These are phyloP conservation scores for Streptopelia turtur DNA, from an alignment of 2,797 vertebrate species.

Conservation along the genomic window DNA sequence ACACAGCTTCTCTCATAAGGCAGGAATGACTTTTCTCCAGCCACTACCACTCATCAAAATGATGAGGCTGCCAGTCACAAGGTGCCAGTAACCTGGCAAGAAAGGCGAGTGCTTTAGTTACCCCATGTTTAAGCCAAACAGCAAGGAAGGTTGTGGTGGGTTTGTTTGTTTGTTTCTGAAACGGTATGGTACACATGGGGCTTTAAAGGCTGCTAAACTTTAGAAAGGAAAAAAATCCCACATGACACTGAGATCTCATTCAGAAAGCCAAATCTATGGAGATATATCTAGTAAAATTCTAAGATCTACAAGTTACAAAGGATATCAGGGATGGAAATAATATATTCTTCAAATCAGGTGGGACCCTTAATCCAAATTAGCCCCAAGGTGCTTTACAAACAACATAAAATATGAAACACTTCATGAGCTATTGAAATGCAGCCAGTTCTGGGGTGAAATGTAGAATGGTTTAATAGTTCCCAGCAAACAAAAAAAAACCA, in stretches of 20 bases:
- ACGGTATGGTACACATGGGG: accelerated
- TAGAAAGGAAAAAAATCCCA: neutral
- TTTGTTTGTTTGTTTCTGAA: neutral
- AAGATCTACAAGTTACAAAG: neutral
- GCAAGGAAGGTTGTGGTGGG: too few relatives aligned
- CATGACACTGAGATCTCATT: neutral
- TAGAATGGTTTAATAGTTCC: neutral
- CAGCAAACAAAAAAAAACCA: neutral
- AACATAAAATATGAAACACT: neutral
- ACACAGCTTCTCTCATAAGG: neutral
- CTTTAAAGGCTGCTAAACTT: neutral
- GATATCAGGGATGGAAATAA: neutral
- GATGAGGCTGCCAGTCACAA: neutral
- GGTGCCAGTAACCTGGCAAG: neutral
- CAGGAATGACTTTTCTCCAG: neutral
- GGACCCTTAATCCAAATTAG: neutral
- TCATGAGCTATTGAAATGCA: conserved; percentile 4
- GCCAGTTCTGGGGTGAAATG: neutral
- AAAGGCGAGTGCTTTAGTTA: neutral
- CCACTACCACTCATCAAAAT: neutral
- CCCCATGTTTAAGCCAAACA: neutral
- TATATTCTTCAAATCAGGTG: neutral
- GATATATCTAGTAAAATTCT: neutral
- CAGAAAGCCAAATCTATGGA: neutral
- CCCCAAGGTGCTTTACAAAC: neutral